These are phyloP conservation scores for Chymomyza amoena DNA, from an alignment of 2,888 invertebrate genomes.

Conservation along the genomic window DNA sequence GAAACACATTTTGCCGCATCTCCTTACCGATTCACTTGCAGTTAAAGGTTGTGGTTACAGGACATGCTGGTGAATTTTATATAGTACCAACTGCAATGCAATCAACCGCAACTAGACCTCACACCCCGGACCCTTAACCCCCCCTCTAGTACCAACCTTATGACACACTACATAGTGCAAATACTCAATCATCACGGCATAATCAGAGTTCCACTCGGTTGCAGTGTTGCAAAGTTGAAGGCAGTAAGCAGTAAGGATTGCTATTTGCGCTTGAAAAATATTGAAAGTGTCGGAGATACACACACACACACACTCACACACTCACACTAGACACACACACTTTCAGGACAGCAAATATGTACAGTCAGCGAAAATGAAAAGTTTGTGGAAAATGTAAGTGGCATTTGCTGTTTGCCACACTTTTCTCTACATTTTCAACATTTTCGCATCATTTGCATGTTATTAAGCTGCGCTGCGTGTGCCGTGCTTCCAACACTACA, in stretches of 20 bases:
- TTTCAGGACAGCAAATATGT: background rate
- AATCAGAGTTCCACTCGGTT: slow-evolving; percentile 51
- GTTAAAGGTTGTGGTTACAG: background rate
- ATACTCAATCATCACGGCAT: slow-evolving; percentile 55
- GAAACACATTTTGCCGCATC: no score
- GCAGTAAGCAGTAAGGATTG: slow-evolving; percentile 9
- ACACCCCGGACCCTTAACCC: background rate
- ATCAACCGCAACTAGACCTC: background rate
- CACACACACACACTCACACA: slow-evolving; percentile 22
- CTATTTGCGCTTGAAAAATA: slow-evolving; percentile 55
- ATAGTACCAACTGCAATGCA: background rate
- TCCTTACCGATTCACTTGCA: background rate
- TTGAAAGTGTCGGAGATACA: slow-evolving; percentile 45
- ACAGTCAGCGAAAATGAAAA: slow-evolving; percentile 26
- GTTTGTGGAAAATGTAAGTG: slow-evolving; percentile 43
- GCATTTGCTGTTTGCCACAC: slow-evolving; percentile 37
- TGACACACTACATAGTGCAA: slow-evolving; percentile 5
- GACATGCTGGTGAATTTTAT: background rate
- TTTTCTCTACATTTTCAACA: slow-evolving; percentile 24
- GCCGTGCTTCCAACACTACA: background rate
- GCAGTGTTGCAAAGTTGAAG: slow-evolving; percentile 15
- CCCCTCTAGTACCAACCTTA: background rate
- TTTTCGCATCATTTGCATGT: slow-evolving; percentile 68
- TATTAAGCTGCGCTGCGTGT: slow-evolving; percentile 42
- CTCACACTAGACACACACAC: slow-evolving; percentile 21